phyloP scores from a whole-genome alignment of 2,888 invertebrate genomes.

The Mellilla xanthometata region DNA sequence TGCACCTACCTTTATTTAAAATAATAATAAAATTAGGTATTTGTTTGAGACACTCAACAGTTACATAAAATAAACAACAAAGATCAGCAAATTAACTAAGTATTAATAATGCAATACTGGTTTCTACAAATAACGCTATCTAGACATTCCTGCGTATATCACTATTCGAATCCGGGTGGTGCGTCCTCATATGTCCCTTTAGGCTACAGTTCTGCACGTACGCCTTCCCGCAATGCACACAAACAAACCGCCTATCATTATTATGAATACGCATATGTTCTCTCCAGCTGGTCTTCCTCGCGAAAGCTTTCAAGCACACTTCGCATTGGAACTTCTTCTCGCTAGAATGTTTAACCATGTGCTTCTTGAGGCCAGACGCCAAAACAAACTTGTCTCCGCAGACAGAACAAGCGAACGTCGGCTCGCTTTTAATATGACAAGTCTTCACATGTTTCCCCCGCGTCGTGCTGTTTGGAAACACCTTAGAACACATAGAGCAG shows the following conservation, averaged over 20 bases:
- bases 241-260: slow-evolving; percentile 30
- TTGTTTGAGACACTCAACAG: no score
- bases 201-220: slow-evolving; percentile 55
- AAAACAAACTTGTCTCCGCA: slow-evolving; percentile 61
- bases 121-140: no score
- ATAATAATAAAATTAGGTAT: no score
- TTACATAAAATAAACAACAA: no score
- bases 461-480: slow-evolving; percentile 55
- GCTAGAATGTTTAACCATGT: slow-evolving; percentile 59
- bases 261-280: slow-evolving; percentile 6
- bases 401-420: slow-evolving; percentile 49
- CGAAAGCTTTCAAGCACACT: slow-evolving; percentile 11
- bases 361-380: slow-evolving; percentile 51
- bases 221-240: slow-evolving; percentile 45
- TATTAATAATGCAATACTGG: no score
- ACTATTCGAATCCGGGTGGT: background rate
- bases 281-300: slow-evolving; percentile 35
- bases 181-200: slow-evolving; percentile 1
- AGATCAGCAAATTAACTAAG: no score
- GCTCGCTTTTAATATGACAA: slow-evolving; percentile 59
- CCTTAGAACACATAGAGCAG: slow-evolving; percentile 59
- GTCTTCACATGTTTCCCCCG: slow-evolving; percentile 57
- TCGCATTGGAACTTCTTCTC: slow-evolving; percentile 46
- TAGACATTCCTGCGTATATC: background rate
- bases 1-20: no score